phyloP scores from a whole-genome alignment of 2,888 invertebrate species.

The Netelia fuscicornis region DNA sequence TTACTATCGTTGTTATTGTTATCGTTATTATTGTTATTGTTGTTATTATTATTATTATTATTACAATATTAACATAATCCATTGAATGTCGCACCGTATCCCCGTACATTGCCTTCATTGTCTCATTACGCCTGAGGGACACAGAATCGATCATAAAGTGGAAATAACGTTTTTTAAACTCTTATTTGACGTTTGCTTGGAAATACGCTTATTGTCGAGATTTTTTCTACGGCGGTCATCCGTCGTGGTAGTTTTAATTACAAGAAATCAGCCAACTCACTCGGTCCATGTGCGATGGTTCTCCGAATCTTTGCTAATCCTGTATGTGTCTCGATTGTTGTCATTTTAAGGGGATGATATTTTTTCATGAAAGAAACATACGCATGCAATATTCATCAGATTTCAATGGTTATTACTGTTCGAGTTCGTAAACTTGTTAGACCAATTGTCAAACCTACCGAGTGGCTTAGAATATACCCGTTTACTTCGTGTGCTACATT shows the following conservation, averaged over 20 bases:
- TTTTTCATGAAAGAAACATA: background rate
- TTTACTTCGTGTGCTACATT: conserved; percentile 49
- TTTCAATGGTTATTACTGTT: conserved; percentile 35
- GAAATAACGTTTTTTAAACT: background rate
- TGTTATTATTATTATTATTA: conserved; percentile 63
- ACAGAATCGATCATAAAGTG: conserved; percentile 20
- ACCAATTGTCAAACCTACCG: conserved; percentile 4
- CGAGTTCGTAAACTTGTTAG: conserved; percentile 8
- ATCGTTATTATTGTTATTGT: conserved; percentile 59
- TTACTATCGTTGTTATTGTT: conserved; percentile 60
- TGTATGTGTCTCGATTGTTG: background rate
- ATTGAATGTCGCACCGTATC: conserved; percentile 78
- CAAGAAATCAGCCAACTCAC: background rate
- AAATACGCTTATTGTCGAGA: conserved; percentile 31
- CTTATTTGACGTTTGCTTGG: conserved; percentile 29
- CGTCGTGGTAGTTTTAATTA: background rate
- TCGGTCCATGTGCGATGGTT: background rate
- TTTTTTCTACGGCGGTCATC: background rate
- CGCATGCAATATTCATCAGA: conserved; percentile 38
- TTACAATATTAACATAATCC: conserved; percentile 51
- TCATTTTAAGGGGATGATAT: conserved; percentile 3
- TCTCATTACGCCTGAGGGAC: conserved; percentile 70
- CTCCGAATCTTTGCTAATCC: background rate
- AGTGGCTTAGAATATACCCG: conserved; percentile 32
- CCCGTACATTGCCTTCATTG: conserved; percentile 80